Evolutionary conservation across 1,140 invertebrate species (phyloP).

Genomic region (Lepidurus packardi): DNA sequence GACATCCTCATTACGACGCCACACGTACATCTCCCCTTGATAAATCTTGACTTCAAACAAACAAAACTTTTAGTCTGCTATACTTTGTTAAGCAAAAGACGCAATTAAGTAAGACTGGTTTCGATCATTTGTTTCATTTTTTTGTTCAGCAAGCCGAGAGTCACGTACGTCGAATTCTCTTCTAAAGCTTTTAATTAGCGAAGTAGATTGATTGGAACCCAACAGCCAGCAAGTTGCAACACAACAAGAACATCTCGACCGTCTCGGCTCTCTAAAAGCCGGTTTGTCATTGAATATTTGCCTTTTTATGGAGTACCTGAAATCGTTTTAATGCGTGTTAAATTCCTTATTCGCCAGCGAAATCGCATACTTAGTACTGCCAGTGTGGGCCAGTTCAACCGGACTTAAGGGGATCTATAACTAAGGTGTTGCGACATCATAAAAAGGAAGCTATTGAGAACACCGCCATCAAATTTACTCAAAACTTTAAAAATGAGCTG

Average conservation of each 20-base stretch:
- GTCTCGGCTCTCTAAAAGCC: no score
- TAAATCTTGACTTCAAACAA: not conserved
- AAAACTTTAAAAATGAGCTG: not conserved
- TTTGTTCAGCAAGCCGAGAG: not conserved
- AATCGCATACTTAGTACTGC: no score
- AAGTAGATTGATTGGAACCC: not conserved
- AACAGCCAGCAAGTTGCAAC: not conserved
- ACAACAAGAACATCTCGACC: not conserved
- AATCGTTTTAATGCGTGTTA: no score
- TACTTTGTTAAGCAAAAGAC: not conserved
- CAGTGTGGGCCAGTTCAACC: not conserved
- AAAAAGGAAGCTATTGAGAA: not conserved
- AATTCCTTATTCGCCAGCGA: no score
- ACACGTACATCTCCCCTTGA: not conserved
- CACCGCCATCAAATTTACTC: not conserved
- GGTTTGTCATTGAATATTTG: no score
- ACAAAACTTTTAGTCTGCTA: not conserved
- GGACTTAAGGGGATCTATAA: no score
- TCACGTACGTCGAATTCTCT: not conserved
- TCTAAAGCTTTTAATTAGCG: not conserved
- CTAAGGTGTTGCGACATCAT: no score
- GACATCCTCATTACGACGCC: slow-evolving; percentile 3
- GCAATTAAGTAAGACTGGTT: not conserved
- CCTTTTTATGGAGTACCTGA: no score
- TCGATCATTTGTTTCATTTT: not conserved